Evolutionary conservation across 2,888 invertebrate species (phyloP).

Genomic region (Torymus tubicola): DNA sequence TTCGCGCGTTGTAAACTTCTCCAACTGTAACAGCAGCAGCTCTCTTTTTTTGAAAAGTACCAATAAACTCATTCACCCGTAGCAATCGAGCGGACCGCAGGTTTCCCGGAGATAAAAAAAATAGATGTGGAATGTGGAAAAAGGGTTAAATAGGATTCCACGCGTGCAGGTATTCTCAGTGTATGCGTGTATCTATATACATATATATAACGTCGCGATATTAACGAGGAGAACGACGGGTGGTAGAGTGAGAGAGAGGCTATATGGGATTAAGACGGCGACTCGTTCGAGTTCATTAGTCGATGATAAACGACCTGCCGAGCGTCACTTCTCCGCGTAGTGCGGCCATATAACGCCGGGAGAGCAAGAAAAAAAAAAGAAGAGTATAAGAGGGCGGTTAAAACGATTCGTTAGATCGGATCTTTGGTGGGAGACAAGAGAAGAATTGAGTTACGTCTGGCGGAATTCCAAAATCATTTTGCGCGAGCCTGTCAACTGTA

Average conservation of each 20-base stretch:
- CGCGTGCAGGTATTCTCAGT: neutral
- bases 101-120: neutral
- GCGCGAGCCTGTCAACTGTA: neutral
- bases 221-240: slow-evolving; percentile 34
- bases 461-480: slow-evolving; percentile 9
- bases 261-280: slow-evolving; percentile 46
- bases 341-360: neutral
- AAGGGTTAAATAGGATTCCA: slow-evolving; percentile 12
- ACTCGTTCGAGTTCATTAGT: slow-evolving; percentile 57
- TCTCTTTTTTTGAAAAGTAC: neutral
- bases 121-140: neutral
- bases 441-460: neutral
- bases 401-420: too few species aligned
- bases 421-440: too few species aligned
- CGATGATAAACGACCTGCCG: slow-evolving; percentile 44
- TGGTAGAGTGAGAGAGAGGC: neutral
- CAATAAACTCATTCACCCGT: neutral
- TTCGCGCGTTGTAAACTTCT: slow-evolving; percentile 33
- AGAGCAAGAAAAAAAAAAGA: too few species aligned
- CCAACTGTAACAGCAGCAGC: neutral
- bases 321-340: slow-evolving; percentile 18
- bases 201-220: slow-evolving; percentile 28
- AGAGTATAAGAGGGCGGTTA: too few species aligned
- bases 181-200: too few species aligned
- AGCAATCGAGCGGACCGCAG: too few species aligned